Percentiles rank a stretch among this genome's conserved stretches.
These are phyloP conservation scores for Aptenodytes forsteri DNA, from an alignment of 2,113 vertebrate species.

Conservation along the genomic window DNA sequence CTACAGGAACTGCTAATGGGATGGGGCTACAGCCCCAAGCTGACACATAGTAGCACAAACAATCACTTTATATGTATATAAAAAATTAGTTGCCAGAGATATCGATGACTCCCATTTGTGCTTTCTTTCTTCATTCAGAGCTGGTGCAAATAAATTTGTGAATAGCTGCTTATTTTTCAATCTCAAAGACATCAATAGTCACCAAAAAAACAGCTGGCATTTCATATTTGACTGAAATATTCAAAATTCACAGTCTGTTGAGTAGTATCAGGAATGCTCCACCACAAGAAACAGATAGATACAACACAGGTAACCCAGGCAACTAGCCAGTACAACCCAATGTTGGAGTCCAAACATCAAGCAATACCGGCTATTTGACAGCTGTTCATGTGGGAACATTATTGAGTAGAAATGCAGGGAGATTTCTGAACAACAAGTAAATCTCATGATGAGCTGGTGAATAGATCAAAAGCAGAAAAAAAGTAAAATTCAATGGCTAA, in stretches of 20 bases:
- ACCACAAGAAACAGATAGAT: slow-evolving; percentile 4
- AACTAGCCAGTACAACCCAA: slow-evolving; percentile 27
- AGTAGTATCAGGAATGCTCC: background rate
- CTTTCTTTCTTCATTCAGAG: background rate
- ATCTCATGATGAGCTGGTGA: slow-evolving; percentile 42
- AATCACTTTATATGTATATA: background rate
- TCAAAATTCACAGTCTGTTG: slow-evolving; percentile 26
- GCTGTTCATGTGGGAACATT: background rate
- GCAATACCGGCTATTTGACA: background rate
- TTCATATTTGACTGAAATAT: slow-evolving; percentile 49
- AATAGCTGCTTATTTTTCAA: slow-evolving; percentile 15
- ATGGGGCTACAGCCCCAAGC: background rate
- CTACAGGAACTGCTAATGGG: background rate
- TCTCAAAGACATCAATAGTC: background rate
- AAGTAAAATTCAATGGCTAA: slow-evolving; percentile 29
- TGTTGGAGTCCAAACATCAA: background rate
- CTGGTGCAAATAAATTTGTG: background rate
- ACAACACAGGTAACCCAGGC: slow-evolving; percentile 42
- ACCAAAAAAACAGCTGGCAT: background rate
- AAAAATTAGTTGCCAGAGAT: background rate
- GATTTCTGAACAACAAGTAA: slow-evolving; percentile 54
- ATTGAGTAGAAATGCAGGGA: background rate
- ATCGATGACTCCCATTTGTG: background rate
- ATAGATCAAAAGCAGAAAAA: slow-evolving; percentile 47
- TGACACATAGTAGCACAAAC: background rate